Conservation (phyloP, 2,888 invertebrate species). For the Zaprionus lineosus region DNA sequence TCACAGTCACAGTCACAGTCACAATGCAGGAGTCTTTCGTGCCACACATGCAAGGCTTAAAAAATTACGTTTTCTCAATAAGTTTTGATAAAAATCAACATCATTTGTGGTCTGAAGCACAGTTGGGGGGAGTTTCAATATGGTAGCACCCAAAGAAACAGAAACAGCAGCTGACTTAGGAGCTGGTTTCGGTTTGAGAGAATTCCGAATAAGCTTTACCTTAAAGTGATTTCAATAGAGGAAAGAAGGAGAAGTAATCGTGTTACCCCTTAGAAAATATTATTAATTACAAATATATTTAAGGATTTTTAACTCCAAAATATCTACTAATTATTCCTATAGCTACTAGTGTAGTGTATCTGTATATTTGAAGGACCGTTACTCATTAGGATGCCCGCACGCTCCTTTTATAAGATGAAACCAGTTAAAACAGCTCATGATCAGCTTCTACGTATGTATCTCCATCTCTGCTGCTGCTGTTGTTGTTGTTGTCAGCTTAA, state of each 20-base stretch:
- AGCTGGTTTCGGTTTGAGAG: constrained; percentile 6
- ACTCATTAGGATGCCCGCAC: constrained; percentile 68
- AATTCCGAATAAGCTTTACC: too few relatives aligned
- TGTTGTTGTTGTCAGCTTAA: constrained; percentile 72
- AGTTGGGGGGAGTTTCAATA: constrained; percentile 79
- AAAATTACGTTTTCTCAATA: constrained; percentile 79
- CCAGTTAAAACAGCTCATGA: constrained; percentile 65
- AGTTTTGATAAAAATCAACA: constrained; percentile 79
- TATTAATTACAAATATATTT: background rate
- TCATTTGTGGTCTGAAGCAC: constrained; percentile 71
- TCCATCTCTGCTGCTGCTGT: background rate
- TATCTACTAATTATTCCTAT: constrained; percentile 28
- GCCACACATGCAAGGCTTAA: constrained; percentile 62
- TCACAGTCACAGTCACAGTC: constrained; percentile 8
- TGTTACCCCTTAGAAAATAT: too few relatives aligned
- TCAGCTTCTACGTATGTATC: background rate
- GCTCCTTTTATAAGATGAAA: constrained; percentile 40
- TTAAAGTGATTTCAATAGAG: constrained; percentile 15
- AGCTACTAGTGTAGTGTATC: constrained; percentile 24
- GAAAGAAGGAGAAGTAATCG: constrained; percentile 28
- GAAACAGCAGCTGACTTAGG: constrained; percentile 29
- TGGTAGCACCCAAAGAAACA: constrained; percentile 56
- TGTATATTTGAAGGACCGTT: constrained; percentile 44
- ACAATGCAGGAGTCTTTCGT: constrained; percentile 15
- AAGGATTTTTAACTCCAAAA: background rate